These are phyloP conservation scores for Sipha flava DNA, from an alignment of 1,140 invertebrate species.

Conservation along the genomic window DNA sequence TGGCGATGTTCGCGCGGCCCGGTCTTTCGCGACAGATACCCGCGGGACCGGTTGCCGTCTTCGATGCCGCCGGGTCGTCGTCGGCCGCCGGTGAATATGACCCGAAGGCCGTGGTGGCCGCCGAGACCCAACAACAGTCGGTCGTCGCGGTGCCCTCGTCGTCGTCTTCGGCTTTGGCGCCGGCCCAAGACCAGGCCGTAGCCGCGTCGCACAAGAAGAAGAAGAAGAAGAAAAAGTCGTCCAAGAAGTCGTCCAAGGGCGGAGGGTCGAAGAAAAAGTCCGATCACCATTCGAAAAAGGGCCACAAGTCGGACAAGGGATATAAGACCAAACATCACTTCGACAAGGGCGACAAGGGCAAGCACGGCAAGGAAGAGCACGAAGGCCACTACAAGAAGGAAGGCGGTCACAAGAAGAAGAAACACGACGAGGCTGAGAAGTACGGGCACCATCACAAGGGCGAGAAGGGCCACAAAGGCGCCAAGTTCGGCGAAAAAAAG, in stretches of 20 bases:
- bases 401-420: slow-evolving; percentile 63
- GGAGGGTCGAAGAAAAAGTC: slow-evolving; percentile 56
- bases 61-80: not conserved
- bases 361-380: slow-evolving; percentile 62
- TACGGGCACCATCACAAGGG: slow-evolving; percentile 62
- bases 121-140: not conserved
- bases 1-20: not conserved
- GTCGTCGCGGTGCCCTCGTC: not conserved
- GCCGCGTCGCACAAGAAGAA: slow-evolving; percentile 33
- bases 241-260: slow-evolving; percentile 45
- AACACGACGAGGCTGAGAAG: slow-evolving; percentile 60
- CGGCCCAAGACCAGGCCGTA: not conserved
- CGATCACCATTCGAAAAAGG: slow-evolving; percentile 55
- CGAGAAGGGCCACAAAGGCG: slow-evolving; percentile 64
- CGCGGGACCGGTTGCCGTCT: too few relatives aligned
- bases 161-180: not conserved
- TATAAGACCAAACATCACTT: slow-evolving; percentile 58
- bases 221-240: slow-evolving; percentile 33
- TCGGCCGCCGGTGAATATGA: not conserved
- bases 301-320: slow-evolving; percentile 58
- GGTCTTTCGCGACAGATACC: not conserved
- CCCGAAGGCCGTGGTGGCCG: not conserved
- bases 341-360: slow-evolving; percentile 59
- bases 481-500: slow-evolving; percentile 53
- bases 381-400: slow-evolving; percentile 62